Conservation (phyloP, 2,797 vertebrate species). For the Hafferia zeledoni region DNA sequence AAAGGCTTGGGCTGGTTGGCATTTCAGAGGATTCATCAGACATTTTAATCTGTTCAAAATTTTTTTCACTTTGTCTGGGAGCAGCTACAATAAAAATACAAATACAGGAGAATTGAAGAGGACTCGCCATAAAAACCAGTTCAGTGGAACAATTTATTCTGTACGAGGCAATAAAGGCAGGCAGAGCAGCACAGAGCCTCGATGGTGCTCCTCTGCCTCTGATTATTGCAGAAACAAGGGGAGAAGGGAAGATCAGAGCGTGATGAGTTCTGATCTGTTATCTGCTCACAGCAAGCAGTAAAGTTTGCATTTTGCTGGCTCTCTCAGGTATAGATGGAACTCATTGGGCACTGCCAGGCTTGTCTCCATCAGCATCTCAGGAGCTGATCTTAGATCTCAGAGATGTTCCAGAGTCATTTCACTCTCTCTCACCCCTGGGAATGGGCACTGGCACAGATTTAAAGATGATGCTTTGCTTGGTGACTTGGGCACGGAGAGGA, state of each 20-base stretch:
- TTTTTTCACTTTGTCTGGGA: conserved; percentile 4
- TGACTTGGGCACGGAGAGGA: not conserved
- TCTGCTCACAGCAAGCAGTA: not conserved
- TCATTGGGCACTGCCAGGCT: not conserved
- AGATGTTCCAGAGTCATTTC: not conserved
- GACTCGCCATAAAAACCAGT: conserved; percentile 4
- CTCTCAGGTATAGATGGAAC: not conserved
- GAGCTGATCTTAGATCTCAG: not conserved
- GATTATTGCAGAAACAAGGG: not conserved
- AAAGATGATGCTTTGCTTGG: not conserved
- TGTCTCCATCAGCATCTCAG: not conserved
- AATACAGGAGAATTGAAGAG: not conserved
- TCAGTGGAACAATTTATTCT: conserved; percentile 14
- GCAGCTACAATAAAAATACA: not conserved
- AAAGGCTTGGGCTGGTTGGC: not conserved
- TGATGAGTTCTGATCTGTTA: not conserved
- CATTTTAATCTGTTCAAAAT: conserved; percentile 14
- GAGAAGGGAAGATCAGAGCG: not conserved
- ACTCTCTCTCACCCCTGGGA: not conserved
- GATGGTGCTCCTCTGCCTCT: not conserved
- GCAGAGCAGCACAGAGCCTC: not conserved
- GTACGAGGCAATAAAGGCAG: not conserved
- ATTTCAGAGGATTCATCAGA: conserved; percentile 4
- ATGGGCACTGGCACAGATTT: not conserved
- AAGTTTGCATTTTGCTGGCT: not conserved